Conservation (phyloP, 2,113 vertebrate genomes). For the Alexandromys fortis region DNA sequence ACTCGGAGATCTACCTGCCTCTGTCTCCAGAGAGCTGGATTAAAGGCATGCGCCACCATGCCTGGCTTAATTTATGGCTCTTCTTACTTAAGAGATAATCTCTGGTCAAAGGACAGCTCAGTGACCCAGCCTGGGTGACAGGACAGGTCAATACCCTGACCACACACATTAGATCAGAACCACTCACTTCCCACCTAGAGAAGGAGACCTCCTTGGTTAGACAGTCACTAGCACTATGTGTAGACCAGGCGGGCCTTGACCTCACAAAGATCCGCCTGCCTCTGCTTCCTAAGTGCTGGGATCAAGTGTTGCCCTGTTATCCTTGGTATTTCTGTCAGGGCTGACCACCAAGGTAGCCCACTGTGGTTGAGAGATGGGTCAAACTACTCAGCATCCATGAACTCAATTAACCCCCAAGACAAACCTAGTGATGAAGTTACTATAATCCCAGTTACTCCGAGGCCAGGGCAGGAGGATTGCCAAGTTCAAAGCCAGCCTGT, state of each 20-base stretch:
- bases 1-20: not conserved
- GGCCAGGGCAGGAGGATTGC: not conserved
- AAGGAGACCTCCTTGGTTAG: not conserved
- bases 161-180: not conserved
- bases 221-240: not conserved
- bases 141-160: not conserved
- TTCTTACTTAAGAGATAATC: rapidly evolving
- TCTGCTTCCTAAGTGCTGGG: not conserved
- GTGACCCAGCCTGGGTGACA: not conserved
- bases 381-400: not conserved
- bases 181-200: not conserved
- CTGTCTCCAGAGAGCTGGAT: too few species aligned
- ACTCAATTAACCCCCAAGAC: not conserved
- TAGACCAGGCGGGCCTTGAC: not conserved
- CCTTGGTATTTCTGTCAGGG: not conserved
- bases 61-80: not conserved
- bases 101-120: not conserved
- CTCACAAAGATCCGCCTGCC: not conserved
- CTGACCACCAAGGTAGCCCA: too few species aligned
- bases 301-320: not conserved
- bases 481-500: not conserved
- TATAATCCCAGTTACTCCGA: not conserved
- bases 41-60: too few species aligned
- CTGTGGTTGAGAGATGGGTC: not conserved
- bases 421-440: not conserved